These are phyloP conservation scores for Siphlonurus alternatus DNA, from an alignment of 2,888 invertebrate genomes.

Conservation along the genomic window DNA sequence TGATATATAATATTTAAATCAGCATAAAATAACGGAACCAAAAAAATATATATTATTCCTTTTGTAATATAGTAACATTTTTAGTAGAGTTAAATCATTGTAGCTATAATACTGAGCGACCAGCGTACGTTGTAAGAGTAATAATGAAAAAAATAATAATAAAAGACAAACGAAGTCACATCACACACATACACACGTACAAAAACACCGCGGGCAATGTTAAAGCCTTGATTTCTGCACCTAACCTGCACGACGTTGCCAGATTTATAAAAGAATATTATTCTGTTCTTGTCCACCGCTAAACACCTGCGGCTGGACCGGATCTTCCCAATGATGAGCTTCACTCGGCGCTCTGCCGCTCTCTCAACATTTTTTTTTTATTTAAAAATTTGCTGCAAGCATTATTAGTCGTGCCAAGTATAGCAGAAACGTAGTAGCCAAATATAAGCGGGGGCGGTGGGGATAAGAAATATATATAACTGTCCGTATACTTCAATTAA, in stretches of 20 bases:
- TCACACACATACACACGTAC: not conserved
- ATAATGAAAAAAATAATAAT: too few relatives aligned
- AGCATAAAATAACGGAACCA: too few relatives aligned
- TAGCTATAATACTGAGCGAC: too few relatives aligned
- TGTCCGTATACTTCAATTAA: too few relatives aligned
- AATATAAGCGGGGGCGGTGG: not conserved
- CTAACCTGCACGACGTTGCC: not conserved
- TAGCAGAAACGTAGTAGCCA: not conserved
- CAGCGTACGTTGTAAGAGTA: too few relatives aligned
- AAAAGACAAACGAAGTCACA: not conserved
- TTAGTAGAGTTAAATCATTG: too few relatives aligned
- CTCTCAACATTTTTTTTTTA: not conserved
- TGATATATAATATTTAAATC: too few relatives aligned
- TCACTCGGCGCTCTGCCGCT: not conserved
- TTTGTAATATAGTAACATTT: too few relatives aligned
- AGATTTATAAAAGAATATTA: not conserved
- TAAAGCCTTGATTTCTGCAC: not conserved
- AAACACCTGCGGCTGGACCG: not conserved
- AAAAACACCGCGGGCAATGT: not conserved
- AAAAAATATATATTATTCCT: too few relatives aligned
- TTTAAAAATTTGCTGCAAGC: not conserved
- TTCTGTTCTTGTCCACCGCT: not conserved
- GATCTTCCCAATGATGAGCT: not conserved
- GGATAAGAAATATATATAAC: too few relatives aligned
- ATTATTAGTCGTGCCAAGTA: too few relatives aligned